Evolutionary conservation across 2,113 vertebrate species (phyloP).

Genomic region (Gallinago undulata): DNA sequence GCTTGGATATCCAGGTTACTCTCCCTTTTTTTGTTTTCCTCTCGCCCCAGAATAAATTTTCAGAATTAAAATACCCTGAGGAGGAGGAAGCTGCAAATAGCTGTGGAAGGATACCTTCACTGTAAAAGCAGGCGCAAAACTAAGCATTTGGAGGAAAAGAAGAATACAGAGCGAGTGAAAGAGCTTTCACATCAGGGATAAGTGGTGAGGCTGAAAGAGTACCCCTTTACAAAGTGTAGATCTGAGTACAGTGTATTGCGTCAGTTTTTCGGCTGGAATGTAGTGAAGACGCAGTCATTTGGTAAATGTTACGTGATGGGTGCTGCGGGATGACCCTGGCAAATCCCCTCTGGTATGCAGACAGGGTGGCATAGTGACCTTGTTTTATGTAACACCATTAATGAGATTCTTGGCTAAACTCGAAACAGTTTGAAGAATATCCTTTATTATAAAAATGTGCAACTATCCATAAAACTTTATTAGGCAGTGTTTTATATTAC

Average conservation of each 20-base stretch:
- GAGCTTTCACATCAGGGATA: background rate
- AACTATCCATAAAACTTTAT: slow-evolving; percentile 18
- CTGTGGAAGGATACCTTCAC: background rate
- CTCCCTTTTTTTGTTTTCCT: background rate
- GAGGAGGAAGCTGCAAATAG: background rate
- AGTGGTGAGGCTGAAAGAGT: background rate
- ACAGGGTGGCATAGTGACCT: background rate
- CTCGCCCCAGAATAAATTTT: background rate
- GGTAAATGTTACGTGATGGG: no score
- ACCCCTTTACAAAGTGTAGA: background rate
- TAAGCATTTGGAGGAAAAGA: background rate
- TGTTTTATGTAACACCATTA: background rate
- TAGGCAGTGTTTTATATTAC: slow-evolving; percentile 29
- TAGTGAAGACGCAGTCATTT: background rate
- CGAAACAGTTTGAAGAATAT: slow-evolving; percentile 48
- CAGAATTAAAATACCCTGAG: background rate
- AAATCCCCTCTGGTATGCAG: background rate
- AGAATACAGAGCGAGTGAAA: background rate
- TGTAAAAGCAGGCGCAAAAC: background rate
- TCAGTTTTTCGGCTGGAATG: background rate
- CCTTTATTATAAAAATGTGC: slow-evolving; percentile 65
- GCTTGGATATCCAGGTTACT: accelerated
- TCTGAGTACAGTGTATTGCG: background rate
- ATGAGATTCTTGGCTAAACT: slow-evolving; percentile 21
- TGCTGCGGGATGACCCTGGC: background rate